Conservation (phyloP, 2,888 invertebrate species). For the Dicyrtomina minuta region DNA sequence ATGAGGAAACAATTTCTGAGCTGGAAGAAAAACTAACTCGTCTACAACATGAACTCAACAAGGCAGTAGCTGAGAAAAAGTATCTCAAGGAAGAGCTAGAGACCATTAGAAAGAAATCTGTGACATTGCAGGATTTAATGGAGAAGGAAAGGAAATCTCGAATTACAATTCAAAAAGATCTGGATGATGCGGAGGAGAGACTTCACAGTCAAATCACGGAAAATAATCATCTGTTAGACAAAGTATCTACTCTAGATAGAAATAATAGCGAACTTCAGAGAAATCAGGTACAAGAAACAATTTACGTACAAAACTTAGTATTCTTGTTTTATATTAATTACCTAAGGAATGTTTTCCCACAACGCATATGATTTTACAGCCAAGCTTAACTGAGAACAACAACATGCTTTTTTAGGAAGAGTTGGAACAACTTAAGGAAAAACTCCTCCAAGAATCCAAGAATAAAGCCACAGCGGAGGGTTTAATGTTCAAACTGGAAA, state of each 20-base stretch:
- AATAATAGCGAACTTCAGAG: slow-evolving; percentile 10
- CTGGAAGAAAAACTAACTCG: slow-evolving; percentile 1
- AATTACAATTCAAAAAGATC: slow-evolving; percentile 15
- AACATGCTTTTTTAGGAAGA: not conserved
- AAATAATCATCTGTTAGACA: not conserved
- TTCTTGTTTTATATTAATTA: no score
- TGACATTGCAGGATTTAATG: not conserved
- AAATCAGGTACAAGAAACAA: slow-evolving; percentile 7
- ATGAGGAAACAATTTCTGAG: slow-evolving; percentile 16
- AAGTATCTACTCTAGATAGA: not conserved
- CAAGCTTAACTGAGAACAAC: no score
- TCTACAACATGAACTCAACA: slow-evolving; percentile 1
- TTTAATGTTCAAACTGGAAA: slow-evolving; percentile 8
- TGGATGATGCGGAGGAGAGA: not conserved
- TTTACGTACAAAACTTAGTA: no score
- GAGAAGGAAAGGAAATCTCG: not conserved
- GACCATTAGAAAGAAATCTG: not conserved
- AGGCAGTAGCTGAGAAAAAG: not conserved
- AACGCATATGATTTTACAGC: no score
- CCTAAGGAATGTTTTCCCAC: no score
- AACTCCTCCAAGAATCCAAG: not conserved
- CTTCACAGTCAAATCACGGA: not conserved
- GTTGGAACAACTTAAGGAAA: slow-evolving; percentile 2
- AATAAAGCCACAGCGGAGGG: not conserved
- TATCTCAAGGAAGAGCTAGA: not conserved